Percentiles rank a stretch among this genome's conserved stretches.
Evolutionary conservation across 2,797 vertebrate species (phyloP).

Genomic region (Heteromormyrus szaboi): DNA sequence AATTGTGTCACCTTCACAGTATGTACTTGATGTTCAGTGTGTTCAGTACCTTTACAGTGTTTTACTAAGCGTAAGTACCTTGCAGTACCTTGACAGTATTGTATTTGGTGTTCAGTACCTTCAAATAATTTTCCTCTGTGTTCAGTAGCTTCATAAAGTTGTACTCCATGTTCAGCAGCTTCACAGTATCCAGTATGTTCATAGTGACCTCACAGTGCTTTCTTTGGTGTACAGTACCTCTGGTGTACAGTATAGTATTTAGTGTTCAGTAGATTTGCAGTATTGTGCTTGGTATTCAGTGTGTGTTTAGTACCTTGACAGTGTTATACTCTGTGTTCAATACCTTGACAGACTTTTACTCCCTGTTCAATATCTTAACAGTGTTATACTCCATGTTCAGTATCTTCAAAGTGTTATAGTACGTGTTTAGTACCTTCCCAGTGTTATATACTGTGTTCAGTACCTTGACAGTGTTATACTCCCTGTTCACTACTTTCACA

Average conservation of each 20-base stretch:
- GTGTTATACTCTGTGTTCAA: background rate
- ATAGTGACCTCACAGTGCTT: background rate
- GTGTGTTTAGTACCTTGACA: background rate
- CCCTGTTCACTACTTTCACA: background rate
- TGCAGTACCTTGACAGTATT: background rate
- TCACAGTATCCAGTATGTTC: too few species aligned
- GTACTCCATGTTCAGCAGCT: background rate
- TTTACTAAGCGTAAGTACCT: background rate
- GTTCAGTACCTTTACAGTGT: background rate
- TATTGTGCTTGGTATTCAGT: background rate
- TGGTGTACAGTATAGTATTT: background rate
- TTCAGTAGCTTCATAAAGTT: background rate
- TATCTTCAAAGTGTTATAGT: background rate
- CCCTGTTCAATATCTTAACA: background rate
- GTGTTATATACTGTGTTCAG: background rate
- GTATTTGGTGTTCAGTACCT: background rate
- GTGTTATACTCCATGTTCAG: background rate
- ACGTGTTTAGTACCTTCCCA: background rate
- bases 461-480: background rate
- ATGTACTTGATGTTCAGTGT: background rate
- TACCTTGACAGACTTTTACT: slow-evolving; percentile 1
- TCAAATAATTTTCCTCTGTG: background rate
- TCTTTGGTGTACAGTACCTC: background rate
- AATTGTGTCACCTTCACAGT: background rate
- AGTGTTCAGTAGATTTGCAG: background rate